Percentiles rank a stretch among this genome's conserved stretches.
Evolutionary conservation across 2,888 invertebrate genomes (phyloP).

Genomic region (Caradrina kadenii): DNA sequence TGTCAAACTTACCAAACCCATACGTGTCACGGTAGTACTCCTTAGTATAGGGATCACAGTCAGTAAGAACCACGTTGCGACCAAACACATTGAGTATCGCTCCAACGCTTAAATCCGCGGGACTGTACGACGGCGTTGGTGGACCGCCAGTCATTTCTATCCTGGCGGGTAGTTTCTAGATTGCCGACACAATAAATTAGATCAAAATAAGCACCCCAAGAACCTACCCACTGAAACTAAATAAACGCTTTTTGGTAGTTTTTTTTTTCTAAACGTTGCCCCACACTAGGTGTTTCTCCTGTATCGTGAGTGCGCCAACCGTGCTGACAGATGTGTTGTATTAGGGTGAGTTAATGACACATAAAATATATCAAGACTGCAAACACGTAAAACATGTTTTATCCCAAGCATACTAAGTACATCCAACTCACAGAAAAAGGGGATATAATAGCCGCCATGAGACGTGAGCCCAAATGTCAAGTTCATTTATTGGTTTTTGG

Average conservation of each 20-base stretch:
- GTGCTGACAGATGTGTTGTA: neutral
- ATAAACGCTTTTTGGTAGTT: neutral
- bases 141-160: conserved; percentile 86
- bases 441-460: too few relatives aligned
- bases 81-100: conserved; percentile 95
- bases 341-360: neutral
- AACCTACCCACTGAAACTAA: neutral
- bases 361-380: neutral
- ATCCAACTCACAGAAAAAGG: neutral
- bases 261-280: too few relatives aligned
- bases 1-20: conserved; percentile 87
- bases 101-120: conserved; percentile 95
- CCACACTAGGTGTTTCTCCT: too few relatives aligned
- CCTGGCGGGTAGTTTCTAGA: conserved; percentile 81
- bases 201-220: neutral
- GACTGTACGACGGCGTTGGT: conserved; percentile 89
- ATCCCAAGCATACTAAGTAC: too few relatives aligned
- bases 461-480: too few relatives aligned
- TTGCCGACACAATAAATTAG: conserved; percentile 8
- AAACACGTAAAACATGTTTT: too few relatives aligned
- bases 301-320: too few relatives aligned
- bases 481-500: too few relatives aligned
- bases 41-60: conserved; percentile 96
- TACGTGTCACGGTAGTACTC: conserved; percentile 95
- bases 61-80: conserved; percentile 94